phyloP scores from a whole-genome alignment of 2,888 invertebrate genomes.

The Phengaris arion region DNA sequence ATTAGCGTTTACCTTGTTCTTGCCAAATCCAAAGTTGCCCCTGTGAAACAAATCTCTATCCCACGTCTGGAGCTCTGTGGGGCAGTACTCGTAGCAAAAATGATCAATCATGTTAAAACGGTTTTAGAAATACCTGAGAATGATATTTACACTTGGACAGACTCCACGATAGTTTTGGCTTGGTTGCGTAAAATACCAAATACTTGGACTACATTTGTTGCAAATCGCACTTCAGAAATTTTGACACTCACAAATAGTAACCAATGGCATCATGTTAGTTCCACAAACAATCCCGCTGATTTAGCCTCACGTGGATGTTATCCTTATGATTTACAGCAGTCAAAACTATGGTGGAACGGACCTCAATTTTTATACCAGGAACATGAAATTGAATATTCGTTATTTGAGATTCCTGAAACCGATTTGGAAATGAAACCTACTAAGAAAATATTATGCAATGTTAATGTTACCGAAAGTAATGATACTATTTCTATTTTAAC shows the following conservation, averaged over 20 bases:
- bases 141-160: conserved; percentile 6
- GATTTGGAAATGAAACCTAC: background rate
- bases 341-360: background rate
- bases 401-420: background rate
- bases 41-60: background rate
- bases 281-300: conserved; percentile 14
- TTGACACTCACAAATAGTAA: conserved; percentile 5
- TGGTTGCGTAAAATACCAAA: conserved; percentile 23
- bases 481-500: too few species aligned
- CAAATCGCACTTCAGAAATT: conserved; percentile 22
- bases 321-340: background rate
- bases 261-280: conserved; percentile 24
- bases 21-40: conserved; percentile 6
- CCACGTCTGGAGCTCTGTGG: too few species aligned
- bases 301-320: background rate
- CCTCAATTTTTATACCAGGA: background rate
- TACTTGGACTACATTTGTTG: conserved; percentile 24
- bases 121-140: background rate
- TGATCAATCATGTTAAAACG: background rate
- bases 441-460: background rate
- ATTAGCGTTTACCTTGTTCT: conserved; percentile 6
- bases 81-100: too few species aligned
- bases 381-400: background rate
- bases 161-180: conserved; percentile 15
- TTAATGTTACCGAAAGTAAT: too few species aligned